Base-by-base conservation (phyloP, 2,888 invertebrate species). In the Melikaiella ostensackeni region DNA sequence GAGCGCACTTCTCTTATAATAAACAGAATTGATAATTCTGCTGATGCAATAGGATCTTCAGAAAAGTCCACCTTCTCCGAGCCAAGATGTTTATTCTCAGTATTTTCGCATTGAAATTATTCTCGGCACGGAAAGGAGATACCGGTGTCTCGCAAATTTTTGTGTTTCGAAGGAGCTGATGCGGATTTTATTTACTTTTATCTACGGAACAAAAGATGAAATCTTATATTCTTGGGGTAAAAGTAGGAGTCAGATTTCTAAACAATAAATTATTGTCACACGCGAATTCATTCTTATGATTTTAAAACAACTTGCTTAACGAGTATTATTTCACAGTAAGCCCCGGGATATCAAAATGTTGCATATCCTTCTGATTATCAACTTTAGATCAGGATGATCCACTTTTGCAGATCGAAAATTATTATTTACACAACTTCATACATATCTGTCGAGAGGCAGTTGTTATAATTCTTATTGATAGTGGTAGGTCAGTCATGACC, bases 21-120 rank as follows among this genome's bases (percentile, higher is more conserved):
- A 70, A 42, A 70, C 27, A 70, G 30, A 70, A 70, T 70, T 50
- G 46, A 70, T 70, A 70, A 70, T 46, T 46, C 27, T 30, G 30
- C 19, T 46, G 66, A 66, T 46, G 46, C 30, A 46, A 27, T 27
- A 27, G 42, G 13, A 24, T 24, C n/a, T 24, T 5, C 8, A 42
- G 70, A 46, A 50, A 50, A 70, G n/a, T 57, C 27, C 11, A 24
- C 30, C 30, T 50, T 27, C 11, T 19, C n/a, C 33, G 30, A 70
- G 70, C 50, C 27, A 46, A 70, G 50, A 70, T 70, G 27, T 30
- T 70, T 70, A 70, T 70, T 30, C 30, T 2, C 21, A 30, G 46
- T 30, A 70, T 70, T 30, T 50, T 46, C n/a, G 27, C 50, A 70
- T 70, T 70, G 30, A 33, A 70, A 70, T 70, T 70, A 70, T 70